Base-by-base conservation (phyloP, 2,797 vertebrate genomes). In the Sparidentex hasta region DNA sequence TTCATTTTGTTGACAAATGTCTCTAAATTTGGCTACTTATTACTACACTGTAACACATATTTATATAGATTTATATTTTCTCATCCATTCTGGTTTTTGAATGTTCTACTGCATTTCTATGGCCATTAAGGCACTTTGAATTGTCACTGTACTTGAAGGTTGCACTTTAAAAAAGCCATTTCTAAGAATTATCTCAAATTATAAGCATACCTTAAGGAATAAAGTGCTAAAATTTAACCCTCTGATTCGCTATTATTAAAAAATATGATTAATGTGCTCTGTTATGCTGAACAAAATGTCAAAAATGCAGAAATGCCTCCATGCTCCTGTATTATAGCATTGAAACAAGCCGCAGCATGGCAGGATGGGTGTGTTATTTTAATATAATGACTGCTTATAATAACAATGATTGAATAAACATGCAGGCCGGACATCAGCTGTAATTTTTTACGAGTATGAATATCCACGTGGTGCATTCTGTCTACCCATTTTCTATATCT, bases 401-500 rank as follows among this genome's bases (percentile, higher is more conserved):
- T 14, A 59, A 1, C 27, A 12, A 18, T 23, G 4, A 47, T 18
- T 62, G 0, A 48, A 70, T 50, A 71, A 38, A 64, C 7, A 58
- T 64, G 8, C 38, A 38, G 38, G 38, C 38, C 9, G 27, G 27
- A 78, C 16, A 48, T 63, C 12, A 75, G 14, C 23, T 74, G 12
- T 23, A 43, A 73, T 59, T 52, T 75, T 75, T 68, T 55, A 48
- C 11, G 56, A 67, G 58, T 76, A 47, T 50, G 20, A 3, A 71
- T 76, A 90, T 94, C 89, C 93, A 94, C 91, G 90, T 94, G 92
- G 85, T 93, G 48, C 78, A 64, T 58, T 65, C 68, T 78, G 51
- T 66, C 41, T 87, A 41, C 14, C 57, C 44, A 18, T 74, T 71
- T 74, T 82, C n/a, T 78, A 55, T 0, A 61, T 43, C 48, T 68